phyloP scores from a whole-genome alignment of 2,113 vertebrate species.

The Sander vitreus region DNA sequence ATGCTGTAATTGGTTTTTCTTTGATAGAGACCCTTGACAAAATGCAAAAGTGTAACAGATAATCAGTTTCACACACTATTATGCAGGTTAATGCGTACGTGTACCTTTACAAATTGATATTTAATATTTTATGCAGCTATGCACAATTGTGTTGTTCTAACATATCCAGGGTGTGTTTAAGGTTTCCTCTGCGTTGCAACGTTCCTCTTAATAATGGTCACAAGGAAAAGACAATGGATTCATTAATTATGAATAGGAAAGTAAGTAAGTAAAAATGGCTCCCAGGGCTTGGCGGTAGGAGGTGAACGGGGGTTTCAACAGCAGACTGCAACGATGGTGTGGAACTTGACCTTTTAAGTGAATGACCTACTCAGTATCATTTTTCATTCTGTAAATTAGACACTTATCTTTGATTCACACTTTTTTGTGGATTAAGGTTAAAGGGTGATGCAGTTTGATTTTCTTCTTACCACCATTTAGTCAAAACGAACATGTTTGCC shows the following conservation, averaged over 20 bases:
- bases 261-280: not conserved
- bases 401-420: not conserved
- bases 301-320: not conserved
- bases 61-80: slow-evolving; percentile 14
- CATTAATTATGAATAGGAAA: not conserved
- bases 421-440: not conserved
- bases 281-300: not conserved
- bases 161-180: not conserved
- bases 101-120: not conserved
- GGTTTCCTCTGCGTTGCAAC: not conserved
- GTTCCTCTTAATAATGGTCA: not conserved
- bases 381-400: not conserved
- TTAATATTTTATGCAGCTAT: not conserved
- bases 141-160: not conserved
- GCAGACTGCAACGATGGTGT: not conserved
- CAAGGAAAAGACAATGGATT: not conserved
- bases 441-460: not conserved
- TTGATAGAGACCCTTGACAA: slow-evolving; percentile 20
- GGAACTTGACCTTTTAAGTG: not conserved
- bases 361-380: not conserved
- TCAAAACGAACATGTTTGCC: not conserved
- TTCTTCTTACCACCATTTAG: not conserved
- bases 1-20: slow-evolving; percentile 36
- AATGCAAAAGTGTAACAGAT: slow-evolving; percentile 1
- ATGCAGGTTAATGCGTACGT: not conserved